Percentiles rank a stretch among this genome's conserved stretches.
These are phyloP conservation scores for Diploscapter pachys DNA, from an alignment of 1,140 invertebrate genomes.

Conservation along the genomic window DNA sequence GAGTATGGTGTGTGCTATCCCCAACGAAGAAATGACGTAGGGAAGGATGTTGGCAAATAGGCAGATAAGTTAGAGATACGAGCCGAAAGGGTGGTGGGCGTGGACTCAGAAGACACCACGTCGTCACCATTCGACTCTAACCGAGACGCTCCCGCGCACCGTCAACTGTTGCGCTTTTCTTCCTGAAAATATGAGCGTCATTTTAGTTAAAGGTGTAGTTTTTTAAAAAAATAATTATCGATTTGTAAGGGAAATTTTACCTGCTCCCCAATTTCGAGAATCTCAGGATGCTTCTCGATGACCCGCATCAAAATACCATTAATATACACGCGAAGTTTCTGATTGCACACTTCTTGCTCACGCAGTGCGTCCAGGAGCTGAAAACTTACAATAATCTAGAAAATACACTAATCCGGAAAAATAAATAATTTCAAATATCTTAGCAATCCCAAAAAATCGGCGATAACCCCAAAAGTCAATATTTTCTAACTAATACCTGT, in stretches of 20 bases:
- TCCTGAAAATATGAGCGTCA: constrained; percentile 7
- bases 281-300: constrained; percentile 44
- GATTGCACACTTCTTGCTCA: constrained; percentile 44
- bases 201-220: neutral
- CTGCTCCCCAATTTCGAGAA: constrained; percentile 38
- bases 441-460: no score
- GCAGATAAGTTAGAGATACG: constrained; percentile 18
- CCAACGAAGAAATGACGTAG: constrained; percentile 28
- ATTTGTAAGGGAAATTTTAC: neutral
- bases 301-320: constrained; percentile 45
- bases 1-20: neutral
- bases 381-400: constrained; percentile 1
- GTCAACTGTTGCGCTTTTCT: constrained; percentile 20
- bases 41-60: constrained; percentile 21
- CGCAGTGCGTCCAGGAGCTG: constrained; percentile 43
- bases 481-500: constrained; percentile 15
- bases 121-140: constrained; percentile 1
- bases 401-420: neutral
- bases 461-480: no score
- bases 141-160: constrained; percentile 29
- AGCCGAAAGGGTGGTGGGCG: constrained; percentile 19
- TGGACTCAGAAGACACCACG: neutral
- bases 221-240: neutral
- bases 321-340: constrained; percentile 44
- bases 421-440: no score